A percentile compares a stretch with the other conserved stretches of the same genome.
Conservation (phyloP, 2,888 invertebrate species). For the Heliconius cydno region DNA sequence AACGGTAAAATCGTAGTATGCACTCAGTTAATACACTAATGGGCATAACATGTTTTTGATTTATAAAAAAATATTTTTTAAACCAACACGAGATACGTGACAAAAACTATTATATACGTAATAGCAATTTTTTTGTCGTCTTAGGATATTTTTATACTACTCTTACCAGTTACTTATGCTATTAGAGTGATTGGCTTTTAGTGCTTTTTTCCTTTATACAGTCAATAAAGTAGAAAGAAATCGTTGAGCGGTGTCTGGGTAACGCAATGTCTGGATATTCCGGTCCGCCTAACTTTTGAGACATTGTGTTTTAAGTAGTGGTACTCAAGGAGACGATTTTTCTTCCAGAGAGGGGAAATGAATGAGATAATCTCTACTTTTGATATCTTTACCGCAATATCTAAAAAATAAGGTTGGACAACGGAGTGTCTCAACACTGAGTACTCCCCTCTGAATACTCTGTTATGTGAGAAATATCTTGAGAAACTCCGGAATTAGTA, state of each 20-base stretch:
- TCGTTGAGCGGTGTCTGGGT: too few species aligned
- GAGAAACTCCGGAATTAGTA: neutral
- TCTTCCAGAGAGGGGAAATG: too few species aligned
- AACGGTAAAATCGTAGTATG: constrained; percentile 14
- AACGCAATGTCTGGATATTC: too few species aligned
- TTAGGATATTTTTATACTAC: too few species aligned
- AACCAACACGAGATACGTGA: constrained; percentile 14
- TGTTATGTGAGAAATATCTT: neutral
- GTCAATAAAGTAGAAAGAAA: too few species aligned
- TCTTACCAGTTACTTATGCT: neutral
- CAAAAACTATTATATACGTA: constrained; percentile 30
- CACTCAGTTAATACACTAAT: constrained; percentile 19
- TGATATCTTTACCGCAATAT: neutral
- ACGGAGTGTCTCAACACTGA: neutral
- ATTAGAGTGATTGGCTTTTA: neutral
- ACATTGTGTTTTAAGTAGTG: too few species aligned
- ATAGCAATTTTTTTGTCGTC: neutral
- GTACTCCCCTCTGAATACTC: neutral
- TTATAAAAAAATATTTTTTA: constrained; percentile 8
- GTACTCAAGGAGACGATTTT: too few species aligned
- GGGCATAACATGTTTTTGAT: constrained; percentile 12
- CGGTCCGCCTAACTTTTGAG: too few species aligned
- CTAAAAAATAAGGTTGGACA: too few species aligned
- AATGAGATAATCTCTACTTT: neutral
- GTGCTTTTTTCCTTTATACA: neutral